Percentiles rank a stretch among this genome's conserved stretches.
phyloP scores from a whole-genome alignment of 2,888 invertebrate genomes.

The Oegoconia quadripuncta region DNA sequence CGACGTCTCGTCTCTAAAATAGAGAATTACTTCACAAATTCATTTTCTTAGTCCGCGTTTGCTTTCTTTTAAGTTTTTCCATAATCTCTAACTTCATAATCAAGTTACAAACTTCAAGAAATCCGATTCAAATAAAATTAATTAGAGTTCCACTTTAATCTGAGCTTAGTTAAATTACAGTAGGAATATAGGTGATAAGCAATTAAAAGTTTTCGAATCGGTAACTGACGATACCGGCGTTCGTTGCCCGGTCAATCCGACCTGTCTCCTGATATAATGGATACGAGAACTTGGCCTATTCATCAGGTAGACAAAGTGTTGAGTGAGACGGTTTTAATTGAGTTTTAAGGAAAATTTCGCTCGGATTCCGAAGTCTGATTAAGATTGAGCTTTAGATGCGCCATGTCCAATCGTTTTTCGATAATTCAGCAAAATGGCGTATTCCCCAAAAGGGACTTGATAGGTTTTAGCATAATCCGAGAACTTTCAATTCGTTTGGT shows the following conservation, averaged over 20 bases:
- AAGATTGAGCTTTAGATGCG: slow-evolving; percentile 18
- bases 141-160: neutral
- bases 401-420: slow-evolving; percentile 5
- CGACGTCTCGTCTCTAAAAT: too few relatives aligned
- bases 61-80: too few relatives aligned
- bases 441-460: neutral
- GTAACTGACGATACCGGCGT: neutral
- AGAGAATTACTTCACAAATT: too few relatives aligned
- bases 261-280: neutral
- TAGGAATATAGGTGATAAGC: neutral
- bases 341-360: slow-evolving; percentile 31
- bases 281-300: slow-evolving; percentile 31
- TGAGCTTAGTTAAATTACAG: neutral
- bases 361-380: slow-evolving; percentile 27
- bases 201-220: neutral
- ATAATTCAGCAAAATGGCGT: neutral
- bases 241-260: neutral
- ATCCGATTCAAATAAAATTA: too few relatives aligned
- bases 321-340: slow-evolving; percentile 44
- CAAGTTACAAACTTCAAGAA: too few relatives aligned
- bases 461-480: neutral
- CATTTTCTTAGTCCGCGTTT: too few relatives aligned
- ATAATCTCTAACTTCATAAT: too few relatives aligned
- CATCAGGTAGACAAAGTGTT: slow-evolving; percentile 43
- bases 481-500: slow-evolving; percentile 1